These are phyloP conservation scores for Tamandua tetradactyla DNA, from an alignment of 2,797 vertebrate genomes.

Conservation along the genomic window DNA sequence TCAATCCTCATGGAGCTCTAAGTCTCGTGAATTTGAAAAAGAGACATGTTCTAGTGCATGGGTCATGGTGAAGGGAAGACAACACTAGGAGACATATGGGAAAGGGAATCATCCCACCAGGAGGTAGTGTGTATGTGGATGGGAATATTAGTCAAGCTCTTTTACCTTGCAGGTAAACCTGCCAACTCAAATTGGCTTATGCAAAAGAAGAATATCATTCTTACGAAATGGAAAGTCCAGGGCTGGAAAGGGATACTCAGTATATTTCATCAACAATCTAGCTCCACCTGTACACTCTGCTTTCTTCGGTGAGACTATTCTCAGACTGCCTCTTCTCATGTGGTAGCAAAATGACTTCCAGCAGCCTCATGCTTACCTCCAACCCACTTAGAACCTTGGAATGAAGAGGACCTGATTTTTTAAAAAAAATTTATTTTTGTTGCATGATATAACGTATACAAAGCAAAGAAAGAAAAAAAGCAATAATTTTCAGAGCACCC, in stretches of 20 bases:
- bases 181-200: neutral
- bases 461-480: too few relatives aligned
- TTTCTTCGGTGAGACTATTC: neutral
- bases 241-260: neutral
- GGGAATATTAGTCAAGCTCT: neutral
- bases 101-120: neutral
- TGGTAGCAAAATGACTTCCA: neutral
- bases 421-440: too few relatives aligned
- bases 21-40: neutral
- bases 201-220: neutral
- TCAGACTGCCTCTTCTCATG: neutral
- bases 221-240: neutral
- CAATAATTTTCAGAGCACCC: too few relatives aligned
- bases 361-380: neutral
- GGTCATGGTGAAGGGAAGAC: neutral
- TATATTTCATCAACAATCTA: neutral
- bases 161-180: neutral
- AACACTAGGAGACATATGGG: neutral
- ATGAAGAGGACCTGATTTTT: neutral
- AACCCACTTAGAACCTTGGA: neutral
- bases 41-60: neutral
- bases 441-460: too few relatives aligned
- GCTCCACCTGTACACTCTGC: neutral
- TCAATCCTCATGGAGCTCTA: neutral
- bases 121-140: neutral